These are phyloP conservation scores for silkworm (Bombyx mori) DNA, from an alignment of 1,140 invertebrate species.

Conservation along the genomic window DNA sequence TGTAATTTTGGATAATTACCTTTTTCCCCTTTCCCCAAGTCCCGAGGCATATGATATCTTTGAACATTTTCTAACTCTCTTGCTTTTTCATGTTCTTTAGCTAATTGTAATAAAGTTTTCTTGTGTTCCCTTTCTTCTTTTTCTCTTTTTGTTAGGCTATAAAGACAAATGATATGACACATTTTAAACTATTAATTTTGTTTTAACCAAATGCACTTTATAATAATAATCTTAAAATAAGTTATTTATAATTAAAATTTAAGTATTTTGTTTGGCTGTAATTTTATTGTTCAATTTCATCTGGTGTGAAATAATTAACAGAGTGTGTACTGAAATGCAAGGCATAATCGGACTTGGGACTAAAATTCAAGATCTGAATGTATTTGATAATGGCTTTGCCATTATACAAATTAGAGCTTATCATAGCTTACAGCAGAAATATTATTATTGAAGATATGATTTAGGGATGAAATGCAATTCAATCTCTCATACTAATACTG, in stretches of 20 bases:
- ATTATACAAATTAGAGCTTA: too few relatives aligned
- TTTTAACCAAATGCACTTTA: not conserved
- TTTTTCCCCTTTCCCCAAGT: slow-evolving; percentile 79
- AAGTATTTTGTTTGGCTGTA: too few relatives aligned
- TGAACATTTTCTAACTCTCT: slow-evolving; percentile 92
- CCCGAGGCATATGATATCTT: slow-evolving; percentile 93
- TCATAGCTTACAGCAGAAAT: too few relatives aligned
- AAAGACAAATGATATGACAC: slow-evolving; percentile 25
- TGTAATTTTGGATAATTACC: slow-evolving; percentile 32
- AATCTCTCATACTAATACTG: too few relatives aligned
- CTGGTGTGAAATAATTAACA: too few relatives aligned
- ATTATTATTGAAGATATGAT: too few relatives aligned
- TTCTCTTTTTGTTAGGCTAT: slow-evolving; percentile 88
- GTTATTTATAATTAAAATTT: not conserved
- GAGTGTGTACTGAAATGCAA: too few relatives aligned
- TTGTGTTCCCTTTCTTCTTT: slow-evolving; percentile 89
- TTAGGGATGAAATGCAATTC: too few relatives aligned
- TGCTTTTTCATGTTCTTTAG: slow-evolving; percentile 96
- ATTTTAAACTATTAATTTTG: not conserved
- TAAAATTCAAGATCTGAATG: too few relatives aligned
- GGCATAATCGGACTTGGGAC: too few relatives aligned
- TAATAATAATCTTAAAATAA: not conserved
- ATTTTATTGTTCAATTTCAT: too few relatives aligned
- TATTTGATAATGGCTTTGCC: too few relatives aligned
- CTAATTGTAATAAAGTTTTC: slow-evolving; percentile 90